Evolutionary conservation across 2,888 invertebrate genomes (phyloP).

Genomic region (Rhaphigaster nebulosa): DNA sequence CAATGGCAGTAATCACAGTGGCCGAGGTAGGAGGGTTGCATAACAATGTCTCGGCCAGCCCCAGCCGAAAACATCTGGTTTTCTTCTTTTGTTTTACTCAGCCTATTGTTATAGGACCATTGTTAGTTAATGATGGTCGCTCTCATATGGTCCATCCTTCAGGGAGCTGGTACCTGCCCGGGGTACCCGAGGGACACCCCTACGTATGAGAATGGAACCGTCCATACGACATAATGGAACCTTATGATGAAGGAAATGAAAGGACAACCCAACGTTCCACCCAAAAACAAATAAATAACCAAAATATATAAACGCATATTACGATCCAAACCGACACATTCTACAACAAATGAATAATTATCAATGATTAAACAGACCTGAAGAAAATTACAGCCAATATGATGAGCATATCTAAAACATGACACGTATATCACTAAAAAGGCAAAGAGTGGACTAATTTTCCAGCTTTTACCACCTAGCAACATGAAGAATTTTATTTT

Average conservation of each 20-base stretch:
- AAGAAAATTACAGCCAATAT: too few species aligned
- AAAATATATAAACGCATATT: neutral
- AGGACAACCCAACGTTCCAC: neutral
- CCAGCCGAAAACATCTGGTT: constrained; percentile 53
- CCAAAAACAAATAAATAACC: neutral
- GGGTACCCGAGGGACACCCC: neutral
- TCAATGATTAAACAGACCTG: too few species aligned
- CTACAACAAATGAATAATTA: too few species aligned
- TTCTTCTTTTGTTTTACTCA: constrained; percentile 53
- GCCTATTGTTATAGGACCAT: constrained; percentile 43
- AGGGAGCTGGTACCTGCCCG: neutral
- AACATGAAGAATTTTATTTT: too few species aligned
- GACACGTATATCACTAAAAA: too few species aligned
- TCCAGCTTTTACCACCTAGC: too few species aligned
- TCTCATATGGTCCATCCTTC: constrained; percentile 40
- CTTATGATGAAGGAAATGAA: neutral
- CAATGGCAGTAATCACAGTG: constrained; percentile 41
- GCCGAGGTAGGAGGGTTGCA: constrained; percentile 41
- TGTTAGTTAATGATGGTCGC: constrained; percentile 55
- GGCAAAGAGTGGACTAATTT: too few species aligned
- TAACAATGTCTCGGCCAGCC: constrained; percentile 37
- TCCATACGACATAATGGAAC: neutral
- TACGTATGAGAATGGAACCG: neutral
- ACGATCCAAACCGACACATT: neutral
- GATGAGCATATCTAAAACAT: too few species aligned